Conservation (phyloP, 2,797 vertebrate species). For the Sebastes oblongus region DNA sequence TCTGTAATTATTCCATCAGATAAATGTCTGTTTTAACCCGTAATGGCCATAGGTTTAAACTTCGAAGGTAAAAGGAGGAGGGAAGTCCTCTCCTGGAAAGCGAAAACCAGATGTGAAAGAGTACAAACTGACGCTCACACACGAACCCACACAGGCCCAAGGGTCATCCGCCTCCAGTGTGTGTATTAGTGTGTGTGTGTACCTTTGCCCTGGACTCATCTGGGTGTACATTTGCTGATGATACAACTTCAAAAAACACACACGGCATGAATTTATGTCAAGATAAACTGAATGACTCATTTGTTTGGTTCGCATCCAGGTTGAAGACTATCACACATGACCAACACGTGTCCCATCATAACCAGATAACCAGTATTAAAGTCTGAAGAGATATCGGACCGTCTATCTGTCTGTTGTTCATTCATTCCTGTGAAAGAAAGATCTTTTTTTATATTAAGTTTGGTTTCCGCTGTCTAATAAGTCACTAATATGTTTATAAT, state of each 20-base stretch:
- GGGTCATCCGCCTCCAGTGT: constrained; percentile 1
- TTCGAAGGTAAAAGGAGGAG: not conserved
- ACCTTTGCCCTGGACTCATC: constrained; percentile 61
- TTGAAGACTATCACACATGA: not conserved
- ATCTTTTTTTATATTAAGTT: not conserved
- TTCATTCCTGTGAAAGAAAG: not conserved
- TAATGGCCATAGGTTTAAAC: constrained; percentile 10
- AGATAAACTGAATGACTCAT: constrained; percentile 33
- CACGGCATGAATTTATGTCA: not conserved
- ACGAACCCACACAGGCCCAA: not conserved
- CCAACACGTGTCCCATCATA: constrained; percentile 16
- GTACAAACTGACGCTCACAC: not conserved
- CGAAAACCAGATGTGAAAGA: constrained; percentile 70
- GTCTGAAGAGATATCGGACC: not conserved
- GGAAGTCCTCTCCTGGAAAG: constrained; percentile 32
- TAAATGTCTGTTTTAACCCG: constrained; percentile 35
- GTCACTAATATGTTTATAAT: not conserved
- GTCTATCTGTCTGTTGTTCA: not conserved
- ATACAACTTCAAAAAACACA: constrained; percentile 17
- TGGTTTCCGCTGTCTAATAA: not conserved
- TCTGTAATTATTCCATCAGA: constrained; percentile 42
- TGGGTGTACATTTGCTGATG: constrained; percentile 42
- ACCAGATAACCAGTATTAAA: constrained; percentile 21
- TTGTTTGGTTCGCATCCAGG: constrained; percentile 18
- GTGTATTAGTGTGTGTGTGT: constrained; percentile 36